A percentile compares a stretch with the other conserved stretches of the same genome.
Conservation (phyloP, 2,888 invertebrate species). For the Archaeoteleia sp. region DNA sequence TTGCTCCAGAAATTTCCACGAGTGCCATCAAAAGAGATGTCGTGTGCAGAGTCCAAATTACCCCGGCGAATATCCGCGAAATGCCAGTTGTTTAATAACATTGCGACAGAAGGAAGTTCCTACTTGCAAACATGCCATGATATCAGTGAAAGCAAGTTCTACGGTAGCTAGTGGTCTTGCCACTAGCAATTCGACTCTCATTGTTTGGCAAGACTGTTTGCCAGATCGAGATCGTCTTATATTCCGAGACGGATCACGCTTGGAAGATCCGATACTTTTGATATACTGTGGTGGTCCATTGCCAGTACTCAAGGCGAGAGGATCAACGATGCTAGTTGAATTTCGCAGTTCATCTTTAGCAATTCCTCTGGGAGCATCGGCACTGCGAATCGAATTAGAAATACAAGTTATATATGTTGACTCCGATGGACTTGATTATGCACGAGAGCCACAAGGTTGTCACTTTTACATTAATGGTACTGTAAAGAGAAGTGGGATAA, state of each 20-base stretch:
- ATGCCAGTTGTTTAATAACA: conserved; percentile 94
- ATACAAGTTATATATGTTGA: conserved; percentile 93
- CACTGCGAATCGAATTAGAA: conserved; percentile 87
- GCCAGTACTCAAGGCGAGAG: conserved; percentile 84
- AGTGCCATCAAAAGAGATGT: conserved; percentile 89
- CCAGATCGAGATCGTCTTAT: conserved; percentile 88
- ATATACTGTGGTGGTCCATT: conserved; percentile 93
- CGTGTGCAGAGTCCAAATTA: conserved; percentile 93
- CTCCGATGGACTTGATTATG: conserved; percentile 90
- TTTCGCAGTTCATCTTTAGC: conserved; percentile 91
- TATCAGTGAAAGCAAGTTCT: conserved; percentile 79
- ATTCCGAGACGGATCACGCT: conserved; percentile 89
- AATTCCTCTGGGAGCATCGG: conserved; percentile 84
- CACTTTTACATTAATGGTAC: conserved; percentile 75
- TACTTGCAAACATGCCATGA: conserved; percentile 93
- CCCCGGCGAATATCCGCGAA: conserved; percentile 90
- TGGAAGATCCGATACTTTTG: conserved; percentile 88
- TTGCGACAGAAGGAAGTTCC: conserved; percentile 89
- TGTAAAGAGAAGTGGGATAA: conserved; percentile 82
- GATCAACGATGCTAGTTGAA: conserved; percentile 90
- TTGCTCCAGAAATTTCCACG: conserved; percentile 89
- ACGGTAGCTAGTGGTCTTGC: conserved; percentile 40
- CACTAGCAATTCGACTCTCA: conserved; percentile 73
- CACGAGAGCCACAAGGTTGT: conserved; percentile 76
- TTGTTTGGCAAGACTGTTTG: conserved; percentile 90